Base-by-base conservation (phyloP, 92 coral and sea anemone species). In the Porites evermanni region DNA sequence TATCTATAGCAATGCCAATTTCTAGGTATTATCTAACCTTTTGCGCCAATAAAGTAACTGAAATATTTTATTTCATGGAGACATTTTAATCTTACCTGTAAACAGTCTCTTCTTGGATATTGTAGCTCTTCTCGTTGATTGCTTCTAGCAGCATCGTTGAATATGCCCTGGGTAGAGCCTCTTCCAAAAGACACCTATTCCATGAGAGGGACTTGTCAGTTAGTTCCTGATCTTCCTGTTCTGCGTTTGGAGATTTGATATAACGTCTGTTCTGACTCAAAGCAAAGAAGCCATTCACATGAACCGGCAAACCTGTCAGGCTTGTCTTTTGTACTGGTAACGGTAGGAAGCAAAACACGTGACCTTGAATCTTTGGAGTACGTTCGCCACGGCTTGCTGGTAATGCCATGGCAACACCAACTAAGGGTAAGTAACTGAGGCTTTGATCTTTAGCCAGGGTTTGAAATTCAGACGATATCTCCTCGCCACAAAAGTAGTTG, bases 211-310 rank as follows among this genome's bases (percentile, higher is more conserved):
- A 74, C 74, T 90, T 90, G 66, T 90, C 93, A 24, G 87, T 90
- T 79, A 90, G 61, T 29, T 54, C 78, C 38, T 64, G 67, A 44
- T 86, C 87, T 2, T 86, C 90, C 50, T 90, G 93, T 21, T 81
- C 89, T 18, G 86, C 80, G 12, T 59, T 89, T 12, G 92, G 92
- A 12, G 75, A 75, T 29, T 85, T 85, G 12, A 85, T 79, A 58
- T 90, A 67, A 24, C 93, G 87, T 29, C 93, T 89, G 87, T 90
- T 90, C 73, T 90, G 93, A 24, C 70, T 86, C 32, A 90, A 78
- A 16, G 93, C 90, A 54, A 90, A 90, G 87, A 90, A 90, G 7
- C 93, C 93, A 68, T 90, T 90, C 23, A 90, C 80, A 47, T 90
- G 93, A 52, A 90, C 93, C 17, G 93, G 93, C 60, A 90, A 73